phyloP scores from a whole-genome alignment of 2,888 invertebrate genomes.

The Podotricha telesiphe region DNA sequence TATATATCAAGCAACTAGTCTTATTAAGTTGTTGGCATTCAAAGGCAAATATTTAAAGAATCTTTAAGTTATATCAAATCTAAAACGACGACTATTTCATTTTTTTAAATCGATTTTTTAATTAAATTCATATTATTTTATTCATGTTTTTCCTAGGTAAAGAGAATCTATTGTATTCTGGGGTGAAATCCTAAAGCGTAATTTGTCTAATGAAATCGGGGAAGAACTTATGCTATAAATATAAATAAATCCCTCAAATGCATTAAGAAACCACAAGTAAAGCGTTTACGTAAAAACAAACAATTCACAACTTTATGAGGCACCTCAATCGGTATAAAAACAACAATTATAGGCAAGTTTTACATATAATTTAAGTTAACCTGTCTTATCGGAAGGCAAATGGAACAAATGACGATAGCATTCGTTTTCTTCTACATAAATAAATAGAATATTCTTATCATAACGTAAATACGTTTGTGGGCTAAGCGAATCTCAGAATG shows the following conservation, averaged over 20 bases:
- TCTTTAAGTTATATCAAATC: no score
- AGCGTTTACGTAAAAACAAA: not conserved
- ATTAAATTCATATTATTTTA: no score
- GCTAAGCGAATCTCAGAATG: not conserved
- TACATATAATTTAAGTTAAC: conserved; percentile 5
- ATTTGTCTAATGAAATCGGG: not conserved
- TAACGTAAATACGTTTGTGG: no score
- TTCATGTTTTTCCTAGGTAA: no score
- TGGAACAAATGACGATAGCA: conserved; percentile 6
- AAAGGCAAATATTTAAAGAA: no score
- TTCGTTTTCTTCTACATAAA: conserved; percentile 10
- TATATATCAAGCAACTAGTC: not conserved
- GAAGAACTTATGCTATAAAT: not conserved
- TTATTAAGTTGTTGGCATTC: not conserved
- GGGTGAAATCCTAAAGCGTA: no score
- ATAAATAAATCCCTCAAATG: not conserved
- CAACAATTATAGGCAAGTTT: not conserved
- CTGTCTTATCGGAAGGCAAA: conserved; percentile 17
- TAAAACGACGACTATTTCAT: no score
- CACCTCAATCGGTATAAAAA: not conserved
- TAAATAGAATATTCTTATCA: conserved; percentile 6
- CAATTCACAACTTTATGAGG: not conserved
- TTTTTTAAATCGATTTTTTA: no score
- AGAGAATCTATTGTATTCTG: no score
- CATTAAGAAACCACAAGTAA: not conserved